Percentiles rank a stretch among this genome's conserved stretches.
Conservation (phyloP, 2,888 invertebrate species). For the Leptinotarsa peninsularis region DNA sequence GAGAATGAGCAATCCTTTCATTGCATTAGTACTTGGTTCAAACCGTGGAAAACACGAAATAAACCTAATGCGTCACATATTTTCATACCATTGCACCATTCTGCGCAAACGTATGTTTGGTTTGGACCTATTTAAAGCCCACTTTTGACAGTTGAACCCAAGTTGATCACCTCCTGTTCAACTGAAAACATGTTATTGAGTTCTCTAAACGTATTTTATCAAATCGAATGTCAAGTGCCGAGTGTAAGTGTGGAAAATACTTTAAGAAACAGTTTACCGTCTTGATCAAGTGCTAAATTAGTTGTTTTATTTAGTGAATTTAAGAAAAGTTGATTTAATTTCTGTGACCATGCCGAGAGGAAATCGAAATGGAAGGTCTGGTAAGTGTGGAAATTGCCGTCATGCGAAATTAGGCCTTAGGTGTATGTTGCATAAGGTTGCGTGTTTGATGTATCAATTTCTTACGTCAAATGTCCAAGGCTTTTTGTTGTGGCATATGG, state of each 20-base stretch:
- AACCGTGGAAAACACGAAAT: not conserved
- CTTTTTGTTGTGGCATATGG: constrained; percentile 41
- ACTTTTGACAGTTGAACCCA: constrained; percentile 33
- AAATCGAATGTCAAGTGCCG: constrained; percentile 79
- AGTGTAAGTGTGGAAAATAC: constrained; percentile 78
- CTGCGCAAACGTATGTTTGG: constrained; percentile 32
- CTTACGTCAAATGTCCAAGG: constrained; percentile 38
- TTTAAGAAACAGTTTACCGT: constrained; percentile 81
- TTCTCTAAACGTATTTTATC: constrained; percentile 76
- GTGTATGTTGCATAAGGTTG: constrained; percentile 31
- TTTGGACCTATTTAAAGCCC: constrained; percentile 5
- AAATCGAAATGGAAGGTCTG: constrained; percentile 80
- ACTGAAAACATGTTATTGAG: constrained; percentile 79
- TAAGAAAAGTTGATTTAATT: constrained; percentile 61
- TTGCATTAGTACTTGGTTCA: not conserved
- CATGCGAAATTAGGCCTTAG: constrained; percentile 31
- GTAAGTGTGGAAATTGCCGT: constrained; percentile 65
- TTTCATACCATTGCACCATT: constrained; percentile 21
- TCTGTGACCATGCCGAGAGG: constrained; percentile 79
- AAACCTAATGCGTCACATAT: not conserved
- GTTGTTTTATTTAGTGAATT: constrained; percentile 71
- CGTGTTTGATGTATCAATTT: constrained; percentile 24
- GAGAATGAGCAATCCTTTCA: too few relatives aligned
- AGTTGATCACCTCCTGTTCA: constrained; percentile 61
- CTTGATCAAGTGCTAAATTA: constrained; percentile 79